phyloP scores from a whole-genome alignment of 2,888 invertebrate genomes.

The Apamea anceps region DNA sequence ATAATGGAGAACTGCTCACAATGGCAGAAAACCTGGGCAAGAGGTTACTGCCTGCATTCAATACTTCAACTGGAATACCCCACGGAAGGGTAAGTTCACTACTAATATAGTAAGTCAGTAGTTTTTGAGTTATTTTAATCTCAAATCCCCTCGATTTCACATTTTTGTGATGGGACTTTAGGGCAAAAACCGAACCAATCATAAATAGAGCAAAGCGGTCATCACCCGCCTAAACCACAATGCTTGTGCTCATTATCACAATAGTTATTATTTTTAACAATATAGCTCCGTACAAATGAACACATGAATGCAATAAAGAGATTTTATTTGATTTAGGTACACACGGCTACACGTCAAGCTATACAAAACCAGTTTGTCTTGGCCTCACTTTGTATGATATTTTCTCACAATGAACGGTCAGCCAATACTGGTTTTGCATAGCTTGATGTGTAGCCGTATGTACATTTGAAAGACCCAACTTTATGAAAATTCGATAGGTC shows the following conservation, averaged over 20 bases:
- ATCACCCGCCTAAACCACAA: not conserved
- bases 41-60: slow-evolving; percentile 98
- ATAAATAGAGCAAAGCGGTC: not conserved
- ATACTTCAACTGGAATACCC: slow-evolving; percentile 99
- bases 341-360: too few relatives aligned
- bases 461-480: not conserved
- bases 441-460: too few relatives aligned
- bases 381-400: too few relatives aligned
- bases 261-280: not conserved
- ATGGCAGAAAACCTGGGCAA: slow-evolving; percentile 98
- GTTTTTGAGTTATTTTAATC: not conserved
- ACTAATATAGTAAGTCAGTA: not conserved
- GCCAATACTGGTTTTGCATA: too few relatives aligned
- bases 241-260: not conserved
- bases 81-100: slow-evolving; percentile 94
- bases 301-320: too few relatives aligned
- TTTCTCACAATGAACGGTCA: too few relatives aligned
- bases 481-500: too few relatives aligned
- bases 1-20: slow-evolving; percentile 95
- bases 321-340: too few relatives aligned
- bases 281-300: not conserved
- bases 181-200: not conserved
- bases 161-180: not conserved
- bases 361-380: too few relatives aligned
- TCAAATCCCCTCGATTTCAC: not conserved